phyloP scores from a whole-genome alignment of 2,888 invertebrate genomes.

The Papilio elwesi region DNA sequence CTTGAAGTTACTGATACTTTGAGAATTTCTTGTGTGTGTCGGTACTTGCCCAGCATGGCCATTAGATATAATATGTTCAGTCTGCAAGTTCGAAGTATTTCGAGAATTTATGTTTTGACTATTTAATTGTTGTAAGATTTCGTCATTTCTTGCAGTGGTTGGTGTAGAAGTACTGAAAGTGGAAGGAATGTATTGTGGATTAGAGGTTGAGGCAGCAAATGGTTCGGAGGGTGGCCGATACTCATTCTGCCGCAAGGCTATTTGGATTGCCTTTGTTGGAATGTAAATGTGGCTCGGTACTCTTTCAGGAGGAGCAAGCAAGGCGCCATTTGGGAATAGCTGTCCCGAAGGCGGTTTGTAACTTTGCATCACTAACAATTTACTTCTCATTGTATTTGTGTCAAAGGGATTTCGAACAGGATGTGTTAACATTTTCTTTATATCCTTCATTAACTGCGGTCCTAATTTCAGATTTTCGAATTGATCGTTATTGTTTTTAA shows the following conservation, averaged over 20 bases:
- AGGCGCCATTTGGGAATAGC: conserved; percentile 67
- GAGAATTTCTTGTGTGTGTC: conserved; percentile 32
- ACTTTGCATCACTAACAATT: conserved; percentile 73
- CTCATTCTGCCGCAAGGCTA: conserved; percentile 54
- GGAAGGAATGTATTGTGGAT: conserved; percentile 64
- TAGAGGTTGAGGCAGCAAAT: conserved; percentile 69
- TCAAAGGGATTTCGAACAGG: conserved; percentile 76
- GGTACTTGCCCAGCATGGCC: conserved; percentile 56
- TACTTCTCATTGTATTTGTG: conserved; percentile 63
- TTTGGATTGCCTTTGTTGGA: conserved; percentile 65
- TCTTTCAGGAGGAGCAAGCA: conserved; percentile 62
- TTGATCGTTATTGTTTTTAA: conserved; percentile 73
- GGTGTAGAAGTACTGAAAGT: conserved; percentile 54
- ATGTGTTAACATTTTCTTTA: conserved; percentile 83
- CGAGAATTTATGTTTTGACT: conserved; percentile 41
- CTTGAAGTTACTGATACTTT: conserved; percentile 41
- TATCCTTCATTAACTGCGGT: conserved; percentile 82
- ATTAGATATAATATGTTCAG: conserved; percentile 53
- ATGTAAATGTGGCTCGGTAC: conserved; percentile 63
- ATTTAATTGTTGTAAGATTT: conserved; percentile 59
- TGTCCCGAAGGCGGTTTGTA: conserved; percentile 75
- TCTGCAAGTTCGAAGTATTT: conserved; percentile 43
- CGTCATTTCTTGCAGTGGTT: conserved; percentile 53
- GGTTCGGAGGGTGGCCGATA: conserved; percentile 57
- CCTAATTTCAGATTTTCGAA: conserved; percentile 77